Base-by-base conservation (phyloP, 2,888 invertebrate species). In the Cyclophora punctaria region DNA sequence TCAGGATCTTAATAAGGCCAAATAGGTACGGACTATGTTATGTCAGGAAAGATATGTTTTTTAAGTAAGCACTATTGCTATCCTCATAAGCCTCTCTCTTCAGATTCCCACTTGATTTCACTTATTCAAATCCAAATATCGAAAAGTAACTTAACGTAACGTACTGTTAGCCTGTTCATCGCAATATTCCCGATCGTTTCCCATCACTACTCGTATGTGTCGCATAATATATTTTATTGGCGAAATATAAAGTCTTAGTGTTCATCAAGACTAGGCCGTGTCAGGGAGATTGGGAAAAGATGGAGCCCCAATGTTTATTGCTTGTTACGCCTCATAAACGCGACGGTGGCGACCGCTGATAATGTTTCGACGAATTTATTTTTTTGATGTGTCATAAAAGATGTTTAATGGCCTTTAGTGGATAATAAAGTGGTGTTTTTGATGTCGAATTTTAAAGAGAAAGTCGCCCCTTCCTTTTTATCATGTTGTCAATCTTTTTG, bases 271-370 rank as follows among this genome's bases (percentile, higher is more conserved):
- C 73, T 73, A 65, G 71, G 67, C 66, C 67, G 72, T 60, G 63
- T 62, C 63, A 64, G 75, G 80, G 76, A 71, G 80, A 82, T 82
- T 78, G 78, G 80, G 74, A 75, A 83, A 78, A 82, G 83, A 84
- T 85, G 80, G 78, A 71, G 64, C 75, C 80, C 78, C 75, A 73
- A 70, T 83, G 20, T 88, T 88, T 87, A 88, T 84, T 84, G 78
- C 86, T 73, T 83, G 87, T 86, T 80, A 83, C 87, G 85, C 77
- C 63, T 69, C 83, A 85, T 88, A 87, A 87, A 87, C 81, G 78
- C 76, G 71, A 63, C 71, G 63, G 68, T 69, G 69, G 77, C 69
- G 76, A 78, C 64, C 67, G 67, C 69, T 71, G 80, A 86, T 84
- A 83, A 81, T 79, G 75, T 62, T 63, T 66, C 65, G 71, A 62